Base-by-base conservation (phyloP, 1,140 invertebrate genomes). In the Marisa cornuarietis region DNA sequence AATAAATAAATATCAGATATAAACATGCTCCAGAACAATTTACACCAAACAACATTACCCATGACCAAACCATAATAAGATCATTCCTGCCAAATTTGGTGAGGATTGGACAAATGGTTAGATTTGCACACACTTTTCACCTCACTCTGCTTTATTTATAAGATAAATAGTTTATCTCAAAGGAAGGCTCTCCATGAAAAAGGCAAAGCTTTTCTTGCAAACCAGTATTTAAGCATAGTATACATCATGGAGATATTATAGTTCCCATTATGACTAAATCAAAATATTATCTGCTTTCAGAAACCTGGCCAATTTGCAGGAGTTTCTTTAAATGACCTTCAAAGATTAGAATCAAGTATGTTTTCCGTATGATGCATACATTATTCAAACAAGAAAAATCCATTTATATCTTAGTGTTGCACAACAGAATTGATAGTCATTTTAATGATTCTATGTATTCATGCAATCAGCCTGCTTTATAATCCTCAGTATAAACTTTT, bases 261-360 rank as follows among this genome's bases (percentile, higher is more conserved):
- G 65, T 68, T 63, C 7, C n/a, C 26, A 24, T 68, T 13, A n/a
- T 68, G 65, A 11, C 14, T 18, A 68, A 14, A 68, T 4, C 65
- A 68, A 13, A 22, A 31, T 68, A 11, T n/a, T 68, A 22, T 68
- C 71, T 74, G 73, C 69, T 84, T 81, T 68, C 81, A 88, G 87
- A 79, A 82, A 79, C 83, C 83, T n/a, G 85, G 82, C 51, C 78
- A 79, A 62, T 54, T 77, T 20, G 83, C 85, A 49, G 86, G 87
- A 31, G 85, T 88, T 26, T 83, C 85, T 20, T 74, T 88, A 63
- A 85, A 87, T 83, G 87, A 88, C 76, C 65, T 87, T 22, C 85
- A 87, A 66, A 84, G 83, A 78, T 85, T 88, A 71, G 86, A 85
- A 75, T 76, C 82, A 69, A 87, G 87, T 88, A 81, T 85, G 87